Conservation (phyloP, 2,797 vertebrate species). For the Heteromormyrus szaboi region DNA sequence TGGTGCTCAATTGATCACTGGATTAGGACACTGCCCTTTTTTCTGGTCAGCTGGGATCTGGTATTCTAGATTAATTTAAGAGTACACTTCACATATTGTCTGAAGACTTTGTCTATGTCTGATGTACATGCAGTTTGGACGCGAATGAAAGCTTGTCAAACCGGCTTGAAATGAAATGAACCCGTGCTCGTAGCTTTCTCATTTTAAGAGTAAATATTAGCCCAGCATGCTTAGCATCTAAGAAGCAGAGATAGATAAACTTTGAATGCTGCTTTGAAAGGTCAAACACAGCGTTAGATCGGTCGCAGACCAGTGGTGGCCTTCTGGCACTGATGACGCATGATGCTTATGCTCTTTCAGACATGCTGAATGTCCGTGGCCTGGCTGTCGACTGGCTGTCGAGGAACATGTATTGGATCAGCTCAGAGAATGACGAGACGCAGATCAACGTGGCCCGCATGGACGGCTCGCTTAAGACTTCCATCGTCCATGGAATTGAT, state of each 20-base stretch:
- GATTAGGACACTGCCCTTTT: not conserved
- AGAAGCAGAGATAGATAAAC: not conserved
- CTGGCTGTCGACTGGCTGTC: slow-evolving; percentile 80
- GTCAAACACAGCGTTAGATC: not conserved
- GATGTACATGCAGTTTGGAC: not conserved
- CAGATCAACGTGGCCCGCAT: slow-evolving; percentile 77
- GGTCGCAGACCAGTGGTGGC: not conserved
- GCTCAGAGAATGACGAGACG: slow-evolving; percentile 77
- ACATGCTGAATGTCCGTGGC: slow-evolving; percentile 72
- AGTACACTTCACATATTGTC: not conserved
- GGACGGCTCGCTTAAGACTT: slow-evolving; percentile 76
- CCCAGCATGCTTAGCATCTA: not conserved
- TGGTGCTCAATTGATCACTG: not conserved
- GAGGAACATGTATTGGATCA: slow-evolving; percentile 81
- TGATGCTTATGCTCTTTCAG: slow-evolving; percentile 42
- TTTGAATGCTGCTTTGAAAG: not conserved
- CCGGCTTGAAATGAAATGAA: not conserved
- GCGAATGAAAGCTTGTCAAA: not conserved
- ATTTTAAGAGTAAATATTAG: not conserved
- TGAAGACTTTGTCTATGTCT: not conserved
- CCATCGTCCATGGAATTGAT: slow-evolving; percentile 76
- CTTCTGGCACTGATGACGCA: not conserved
- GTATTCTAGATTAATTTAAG: slow-evolving; percentile 1
- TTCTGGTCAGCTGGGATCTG: not conserved
- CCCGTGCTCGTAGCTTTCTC: not conserved